Evolutionary conservation across 2,797 vertebrate species (phyloP).

Genomic region (Benthosema pterotum): DNA sequence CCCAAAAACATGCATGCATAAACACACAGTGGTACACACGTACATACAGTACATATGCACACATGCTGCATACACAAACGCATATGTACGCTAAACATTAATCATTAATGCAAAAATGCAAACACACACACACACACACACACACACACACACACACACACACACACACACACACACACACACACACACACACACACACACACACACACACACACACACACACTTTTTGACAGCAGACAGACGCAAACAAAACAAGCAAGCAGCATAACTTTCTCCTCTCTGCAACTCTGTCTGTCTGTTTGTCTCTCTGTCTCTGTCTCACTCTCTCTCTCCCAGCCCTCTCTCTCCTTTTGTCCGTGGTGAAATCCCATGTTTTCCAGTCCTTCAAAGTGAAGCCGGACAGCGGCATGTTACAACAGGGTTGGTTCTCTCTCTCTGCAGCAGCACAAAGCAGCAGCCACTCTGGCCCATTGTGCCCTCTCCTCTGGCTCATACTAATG

Average conservation of each 20-base stretch:
- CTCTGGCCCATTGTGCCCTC: conserved; percentile 29
- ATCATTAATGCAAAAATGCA: too few relatives aligned
- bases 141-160: conserved; percentile 6
- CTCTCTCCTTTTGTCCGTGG: neutral
- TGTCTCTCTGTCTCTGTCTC: conserved; percentile 14
- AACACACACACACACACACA: neutral
- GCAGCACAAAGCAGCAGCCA: too few relatives aligned
- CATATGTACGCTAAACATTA: conserved; percentile 9
- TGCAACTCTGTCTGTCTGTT: neutral
- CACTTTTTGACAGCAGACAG: conserved; percentile 25
- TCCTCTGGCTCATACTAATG: conserved; percentile 11
- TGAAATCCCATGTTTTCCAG: conserved; percentile 48
- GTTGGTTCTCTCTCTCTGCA: conserved; percentile 19
- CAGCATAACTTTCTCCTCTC: neutral
- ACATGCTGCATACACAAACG: conserved; percentile 16
- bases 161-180: conserved; percentile 30
- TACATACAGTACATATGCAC: conserved; percentile 23
- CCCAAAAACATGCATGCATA: conserved; percentile 24
- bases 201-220: conserved; percentile 27
- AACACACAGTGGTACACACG: conserved; percentile 23
- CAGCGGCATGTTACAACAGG: conserved; percentile 64
- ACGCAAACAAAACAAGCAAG: conserved; percentile 2
- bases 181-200: conserved; percentile 21
- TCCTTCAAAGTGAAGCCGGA: conserved; percentile 57
- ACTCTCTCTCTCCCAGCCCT: conserved; percentile 9